Conservation (phyloP, 2,113 vertebrate species). For the Dolichotis patagonum region DNA sequence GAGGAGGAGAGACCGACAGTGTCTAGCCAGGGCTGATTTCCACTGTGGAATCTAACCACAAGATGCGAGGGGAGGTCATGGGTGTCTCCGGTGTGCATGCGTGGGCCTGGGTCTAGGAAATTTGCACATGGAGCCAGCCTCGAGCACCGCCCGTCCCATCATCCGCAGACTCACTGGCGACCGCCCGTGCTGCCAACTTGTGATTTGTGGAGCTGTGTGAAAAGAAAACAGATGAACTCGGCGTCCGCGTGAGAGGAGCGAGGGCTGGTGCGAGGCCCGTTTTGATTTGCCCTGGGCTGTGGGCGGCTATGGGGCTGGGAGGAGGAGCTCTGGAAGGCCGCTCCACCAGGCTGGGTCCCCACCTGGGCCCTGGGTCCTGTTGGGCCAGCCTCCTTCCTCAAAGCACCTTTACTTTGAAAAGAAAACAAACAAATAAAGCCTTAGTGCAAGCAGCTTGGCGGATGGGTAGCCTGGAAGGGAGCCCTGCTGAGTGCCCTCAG, state of each 20-base stretch:
- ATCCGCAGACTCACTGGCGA: neutral
- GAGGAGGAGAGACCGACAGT: neutral
- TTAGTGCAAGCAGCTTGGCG: neutral
- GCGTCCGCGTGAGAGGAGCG: neutral
- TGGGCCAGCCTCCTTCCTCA: neutral
- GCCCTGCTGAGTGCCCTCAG: neutral
- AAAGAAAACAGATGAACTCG: neutral
- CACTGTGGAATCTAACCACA: neutral
- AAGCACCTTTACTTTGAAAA: neutral
- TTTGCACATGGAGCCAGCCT: neutral
- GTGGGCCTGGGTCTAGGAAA: neutral
- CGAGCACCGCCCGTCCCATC: neutral
- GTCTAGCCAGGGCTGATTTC: neutral
- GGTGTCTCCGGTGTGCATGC: fast-evolving
- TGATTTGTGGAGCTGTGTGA: neutral
- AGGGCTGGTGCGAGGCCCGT: neutral
- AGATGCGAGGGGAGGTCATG: fast-evolving
- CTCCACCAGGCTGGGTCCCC: neutral
- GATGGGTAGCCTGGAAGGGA: neutral
- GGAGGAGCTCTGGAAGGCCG: neutral
- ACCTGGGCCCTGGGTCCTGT: neutral
- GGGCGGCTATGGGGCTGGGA: neutral
- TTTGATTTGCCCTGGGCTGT: neutral
- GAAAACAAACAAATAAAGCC: neutral
- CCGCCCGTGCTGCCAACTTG: neutral